Evolutionary conservation across 2,113 vertebrate genomes (phyloP), one percentile per base, ranked within the genome.

Genomic region (Ceyx margarethae): DNA sequence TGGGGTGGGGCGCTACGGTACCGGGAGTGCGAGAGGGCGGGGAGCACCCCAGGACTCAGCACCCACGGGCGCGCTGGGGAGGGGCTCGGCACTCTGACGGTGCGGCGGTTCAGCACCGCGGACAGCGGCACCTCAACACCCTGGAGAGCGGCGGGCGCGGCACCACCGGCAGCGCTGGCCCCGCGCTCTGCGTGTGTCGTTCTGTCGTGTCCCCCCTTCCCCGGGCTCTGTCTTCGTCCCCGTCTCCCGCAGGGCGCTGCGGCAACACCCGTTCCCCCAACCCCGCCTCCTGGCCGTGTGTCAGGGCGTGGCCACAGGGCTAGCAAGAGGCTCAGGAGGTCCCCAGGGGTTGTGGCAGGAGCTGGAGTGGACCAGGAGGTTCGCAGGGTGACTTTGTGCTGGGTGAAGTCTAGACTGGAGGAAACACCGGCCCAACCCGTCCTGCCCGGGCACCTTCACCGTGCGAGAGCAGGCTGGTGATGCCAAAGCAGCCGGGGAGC

Each of bases 381-480:
- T 45, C 11, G 23, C 46, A 28, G 71, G 0, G 4, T 17, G 54
- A 23, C 2, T 19, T 35, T 11, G 31, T 13, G 0, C 22, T 4
- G 66, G 48, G 2, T 11, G 4, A 72, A 31, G 45, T 3, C 50
- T 54, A 61, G 20, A 17, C 35, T 13, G 54, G 50, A 4, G 20
- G 28, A 68, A 84, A 53, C 10, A 13, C 0, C 31, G 7, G 0
- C 19, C 22, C 8, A 18, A 8, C 26, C 13, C 13, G 1, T 22
- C 33, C 35, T 26, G 25, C 40, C 23, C 6, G 2, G 19, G 21
- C 28, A 33, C 28, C 20, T 29, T 15, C 66, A 15, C 9, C 26
- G 5, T 0, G 13, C 0, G 2, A 6, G 45, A 40, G 8, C 22
- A 12, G 64, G 2, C 3, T 1, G 42, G 10, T 8, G 64, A 37